Percentiles rank a stretch among this genome's conserved stretches.
Conservation (phyloP, 2,797 vertebrate species). For the Liparis tanakae region DNA sequence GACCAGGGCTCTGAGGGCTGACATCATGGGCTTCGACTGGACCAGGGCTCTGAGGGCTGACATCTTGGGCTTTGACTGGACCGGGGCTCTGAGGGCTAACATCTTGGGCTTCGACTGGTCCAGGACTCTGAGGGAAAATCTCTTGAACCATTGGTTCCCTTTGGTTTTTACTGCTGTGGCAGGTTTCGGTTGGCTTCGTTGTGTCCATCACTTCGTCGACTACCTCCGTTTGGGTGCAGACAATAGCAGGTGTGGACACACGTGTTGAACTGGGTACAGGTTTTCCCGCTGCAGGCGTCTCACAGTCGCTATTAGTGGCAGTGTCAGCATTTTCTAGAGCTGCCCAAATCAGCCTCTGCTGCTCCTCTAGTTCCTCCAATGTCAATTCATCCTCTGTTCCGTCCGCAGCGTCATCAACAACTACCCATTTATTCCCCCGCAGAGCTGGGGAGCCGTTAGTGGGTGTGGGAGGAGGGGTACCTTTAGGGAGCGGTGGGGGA, state of each 20-base stretch:
- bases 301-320: slow-evolving; percentile 87
- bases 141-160: slow-evolving; percentile 23
- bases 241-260: slow-evolving; percentile 83
- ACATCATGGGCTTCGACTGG: slow-evolving; percentile 4
- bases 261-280: slow-evolving; percentile 86
- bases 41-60: slow-evolving; percentile 18
- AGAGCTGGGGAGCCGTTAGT: slow-evolving; percentile 78
- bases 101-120: slow-evolving; percentile 25
- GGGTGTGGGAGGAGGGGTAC: slow-evolving; percentile 84
- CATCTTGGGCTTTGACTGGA: slow-evolving; percentile 8
- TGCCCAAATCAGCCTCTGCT: slow-evolving; percentile 93
- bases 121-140: slow-evolving; percentile 18
- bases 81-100: slow-evolving; percentile 27
- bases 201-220: slow-evolving; percentile 51
- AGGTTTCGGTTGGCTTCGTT: slow-evolving; percentile 39
- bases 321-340: slow-evolving; percentile 92
- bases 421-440: slow-evolving; percentile 54
- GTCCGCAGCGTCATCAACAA: slow-evolving; percentile 71
- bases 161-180: slow-evolving; percentile 42
- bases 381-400: slow-evolving; percentile 90
- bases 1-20: slow-evolving; percentile 21
- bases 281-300: slow-evolving; percentile 83
- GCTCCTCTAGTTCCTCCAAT: slow-evolving; percentile 95
- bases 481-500: slow-evolving; percentile 86
- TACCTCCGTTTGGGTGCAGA: slow-evolving; percentile 76